Evolutionary conservation across 2,113 vertebrate species (phyloP), one percentile per base, ranked within the genome.

Genomic region (Morphnarchus princeps): DNA sequence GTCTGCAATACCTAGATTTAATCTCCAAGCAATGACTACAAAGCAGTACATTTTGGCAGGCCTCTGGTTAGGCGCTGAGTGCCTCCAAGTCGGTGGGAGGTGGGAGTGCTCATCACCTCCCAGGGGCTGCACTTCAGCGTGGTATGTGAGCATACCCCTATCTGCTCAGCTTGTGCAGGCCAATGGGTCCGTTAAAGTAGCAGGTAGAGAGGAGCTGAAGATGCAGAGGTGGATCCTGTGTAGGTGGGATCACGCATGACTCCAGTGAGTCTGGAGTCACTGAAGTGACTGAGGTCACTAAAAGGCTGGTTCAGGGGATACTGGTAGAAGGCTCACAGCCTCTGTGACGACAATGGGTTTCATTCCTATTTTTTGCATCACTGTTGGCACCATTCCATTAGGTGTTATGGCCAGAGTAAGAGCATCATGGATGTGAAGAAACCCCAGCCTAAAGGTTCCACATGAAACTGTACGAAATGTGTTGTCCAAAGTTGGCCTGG

Each of bases 181-280:
- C 87, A 43, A 3, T 1, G 36, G 20, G 9, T 19, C 66, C 58
- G 10, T 70, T 65, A 61, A 67, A 86, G 67, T 12, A 67, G 4
- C 2, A 28, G 32, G 21, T 9, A 58, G 54, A 66, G 55, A 66
- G 47, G 49, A 70, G 43, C 62, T 73, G 66, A 42, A 42, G 62
- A 29, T 1, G 4, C 3, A 5, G 76, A 72, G 49, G 16, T 42
- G 34, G 42, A 17, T 69, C 14, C 24, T 40, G 3, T 11, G 5
- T 16, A 3, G 1, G 1, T 50, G 81, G 26, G 20, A 70, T 79
- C 80, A 45, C 0, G 0, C 3, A 1, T 45, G 38, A 54, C 24
- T 72, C 28, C 42, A 26, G 38, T 42, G 47, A 49, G 26, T 49
- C 40, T 61, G 59, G 59, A 73, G 32, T 55, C 43, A 59, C 20